These are phyloP conservation scores for Dendroctonus ponderosae DNA, from an alignment of 1,140 invertebrate species.

Conservation along the genomic window DNA sequence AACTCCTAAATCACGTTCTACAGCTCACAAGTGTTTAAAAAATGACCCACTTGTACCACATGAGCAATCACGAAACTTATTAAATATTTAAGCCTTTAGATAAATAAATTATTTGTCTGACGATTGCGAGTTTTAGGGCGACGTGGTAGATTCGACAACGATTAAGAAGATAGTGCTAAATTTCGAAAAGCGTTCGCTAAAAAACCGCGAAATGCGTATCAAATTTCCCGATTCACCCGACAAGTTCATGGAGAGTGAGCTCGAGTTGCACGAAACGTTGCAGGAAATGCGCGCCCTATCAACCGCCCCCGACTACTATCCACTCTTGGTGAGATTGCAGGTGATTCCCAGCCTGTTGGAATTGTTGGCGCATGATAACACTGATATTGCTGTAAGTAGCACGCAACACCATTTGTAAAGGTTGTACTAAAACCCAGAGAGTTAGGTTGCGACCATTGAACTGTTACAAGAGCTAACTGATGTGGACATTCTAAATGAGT, in stretches of 20 bases:
- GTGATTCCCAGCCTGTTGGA: constrained; percentile 89
- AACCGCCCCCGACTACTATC: constrained; percentile 94
- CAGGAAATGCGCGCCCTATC: constrained; percentile 93
- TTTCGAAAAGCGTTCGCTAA: constrained; percentile 92
- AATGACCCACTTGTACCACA: too few species aligned
- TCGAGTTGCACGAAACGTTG: constrained; percentile 55
- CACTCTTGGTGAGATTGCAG: constrained; percentile 84
- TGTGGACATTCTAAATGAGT: constrained; percentile 92
- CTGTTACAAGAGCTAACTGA: constrained; percentile 87
- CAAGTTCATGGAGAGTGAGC: constrained; percentile 99
- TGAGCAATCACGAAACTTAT: too few species aligned
- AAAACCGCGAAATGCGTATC: constrained; percentile 97
- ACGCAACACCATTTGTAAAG: not conserved
- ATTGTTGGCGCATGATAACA: constrained; percentile 94
- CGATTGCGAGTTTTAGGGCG: constrained; percentile 60
- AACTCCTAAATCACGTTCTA: too few species aligned
- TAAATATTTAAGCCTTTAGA: too few species aligned
- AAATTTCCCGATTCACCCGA: constrained; percentile 97
- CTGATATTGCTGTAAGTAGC: constrained; percentile 75
- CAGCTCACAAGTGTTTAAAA: too few species aligned
- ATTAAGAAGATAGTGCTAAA: constrained; percentile 86
- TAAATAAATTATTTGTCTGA: too few species aligned
- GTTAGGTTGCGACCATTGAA: constrained; percentile 47
- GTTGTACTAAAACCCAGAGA: constrained; percentile 9
- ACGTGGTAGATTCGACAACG: constrained; percentile 80